Evolutionary conservation across 2,797 vertebrate genomes (phyloP).

Genomic region (Botia kubotai): DNA sequence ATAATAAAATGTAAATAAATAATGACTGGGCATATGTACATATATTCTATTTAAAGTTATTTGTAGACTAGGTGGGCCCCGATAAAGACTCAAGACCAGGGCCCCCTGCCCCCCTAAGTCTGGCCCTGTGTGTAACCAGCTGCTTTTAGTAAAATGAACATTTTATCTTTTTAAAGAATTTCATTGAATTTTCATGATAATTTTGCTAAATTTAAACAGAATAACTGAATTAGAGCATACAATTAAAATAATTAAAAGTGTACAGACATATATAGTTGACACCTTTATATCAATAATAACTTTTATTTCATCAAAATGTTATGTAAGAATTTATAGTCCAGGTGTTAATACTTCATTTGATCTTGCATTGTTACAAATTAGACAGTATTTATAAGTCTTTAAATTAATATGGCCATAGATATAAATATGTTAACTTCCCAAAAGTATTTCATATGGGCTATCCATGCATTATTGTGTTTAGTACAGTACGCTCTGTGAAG

Average conservation of each 20-base stretch:
- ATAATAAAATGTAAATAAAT: too few relatives aligned
- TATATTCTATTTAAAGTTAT: too few relatives aligned
- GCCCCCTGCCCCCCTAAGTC: too few relatives aligned
- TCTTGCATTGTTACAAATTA: background rate
- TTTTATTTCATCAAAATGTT: too few relatives aligned
- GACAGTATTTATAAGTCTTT: background rate
- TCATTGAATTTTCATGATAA: background rate
- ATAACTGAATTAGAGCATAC: background rate
- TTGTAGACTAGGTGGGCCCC: too few relatives aligned
- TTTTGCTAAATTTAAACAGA: background rate
- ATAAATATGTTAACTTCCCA: too few relatives aligned
- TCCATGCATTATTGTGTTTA: background rate
- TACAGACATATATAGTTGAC: background rate
- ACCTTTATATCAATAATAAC: too few relatives aligned
- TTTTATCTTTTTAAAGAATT: background rate
- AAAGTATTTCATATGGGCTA: background rate
- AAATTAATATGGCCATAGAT: too few relatives aligned
- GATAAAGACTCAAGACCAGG: too few relatives aligned
- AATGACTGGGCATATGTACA: too few relatives aligned
- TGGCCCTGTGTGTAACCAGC: background rate
- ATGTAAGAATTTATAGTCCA: background rate
- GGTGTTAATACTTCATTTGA: background rate
- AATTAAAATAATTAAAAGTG: background rate
- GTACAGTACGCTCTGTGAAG: background rate
- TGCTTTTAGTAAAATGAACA: background rate